These are phyloP conservation scores for Calycopis cecrops DNA, from an alignment of 1,140 invertebrate genomes.

Conservation along the genomic window DNA sequence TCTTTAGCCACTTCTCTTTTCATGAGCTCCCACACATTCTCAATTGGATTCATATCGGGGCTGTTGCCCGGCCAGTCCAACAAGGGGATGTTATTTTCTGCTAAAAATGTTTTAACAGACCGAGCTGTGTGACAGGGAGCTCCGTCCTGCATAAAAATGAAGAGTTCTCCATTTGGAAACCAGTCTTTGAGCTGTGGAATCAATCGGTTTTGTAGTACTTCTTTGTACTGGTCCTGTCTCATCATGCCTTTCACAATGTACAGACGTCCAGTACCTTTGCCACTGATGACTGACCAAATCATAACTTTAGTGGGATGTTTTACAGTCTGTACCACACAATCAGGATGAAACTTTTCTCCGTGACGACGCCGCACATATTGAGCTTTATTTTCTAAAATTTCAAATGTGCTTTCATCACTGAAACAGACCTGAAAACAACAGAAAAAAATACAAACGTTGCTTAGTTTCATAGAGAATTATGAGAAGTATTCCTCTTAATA, in stretches of 20 bases:
- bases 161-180: neutral
- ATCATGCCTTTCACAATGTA: constrained; percentile 19
- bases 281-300: constrained; percentile 22
- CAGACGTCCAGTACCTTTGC: constrained; percentile 17
- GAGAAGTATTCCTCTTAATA: too few species aligned
- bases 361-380: too few species aligned
- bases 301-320: too few species aligned
- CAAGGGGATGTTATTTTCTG: constrained; percentile 11
- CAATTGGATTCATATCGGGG: constrained; percentile 18
- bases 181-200: neutral
- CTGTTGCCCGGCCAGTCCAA: constrained; percentile 20
- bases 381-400: too few species aligned
- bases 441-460: too few species aligned
- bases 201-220: neutral
- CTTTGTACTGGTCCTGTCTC: constrained; percentile 17
- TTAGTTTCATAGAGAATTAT: too few species aligned
- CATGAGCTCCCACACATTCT: constrained; percentile 22
- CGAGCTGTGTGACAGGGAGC: neutral
- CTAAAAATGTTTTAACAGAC: constrained; percentile 12
- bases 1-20: too few species aligned
- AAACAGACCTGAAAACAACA: too few species aligned
- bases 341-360: too few species aligned
- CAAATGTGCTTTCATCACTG: too few species aligned
- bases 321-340: too few species aligned
- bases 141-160: neutral